Percentiles rank a stretch among this genome's conserved stretches.
Conservation (phyloP, 2,888 invertebrate genomes). For the Lasioglossum leucozonium region DNA sequence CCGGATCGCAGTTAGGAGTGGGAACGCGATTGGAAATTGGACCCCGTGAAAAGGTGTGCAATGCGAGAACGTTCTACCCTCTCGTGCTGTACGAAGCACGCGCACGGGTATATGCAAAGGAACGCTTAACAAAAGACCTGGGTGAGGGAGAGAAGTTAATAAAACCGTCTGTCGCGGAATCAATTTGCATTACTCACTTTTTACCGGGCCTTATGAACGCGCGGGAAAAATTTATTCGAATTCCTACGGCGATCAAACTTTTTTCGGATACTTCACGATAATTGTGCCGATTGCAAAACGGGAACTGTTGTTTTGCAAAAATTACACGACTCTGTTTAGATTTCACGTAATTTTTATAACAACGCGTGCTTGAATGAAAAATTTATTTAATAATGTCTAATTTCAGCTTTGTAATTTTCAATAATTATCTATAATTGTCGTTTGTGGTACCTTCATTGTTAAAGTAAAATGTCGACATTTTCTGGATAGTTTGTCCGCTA, state of each 20-base stretch:
- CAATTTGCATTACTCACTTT: background rate
- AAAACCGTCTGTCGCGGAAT: background rate
- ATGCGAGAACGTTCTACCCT: background rate
- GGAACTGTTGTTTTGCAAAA: too few species aligned
- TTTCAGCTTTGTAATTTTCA: too few species aligned
- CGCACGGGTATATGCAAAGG: background rate
- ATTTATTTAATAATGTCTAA: too few species aligned
- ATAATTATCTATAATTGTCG: too few species aligned
- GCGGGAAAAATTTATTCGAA: background rate
- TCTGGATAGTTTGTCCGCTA: too few species aligned
- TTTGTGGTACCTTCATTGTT: too few species aligned
- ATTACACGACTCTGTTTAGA: too few species aligned
- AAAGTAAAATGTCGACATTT: too few species aligned
- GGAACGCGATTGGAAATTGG: constrained; percentile 47
- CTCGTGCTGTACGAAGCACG: background rate
- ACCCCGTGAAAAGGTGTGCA: constrained; percentile 13
- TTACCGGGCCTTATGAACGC: background rate
- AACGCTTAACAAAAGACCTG: constrained; percentile 6
- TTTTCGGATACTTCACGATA: background rate
- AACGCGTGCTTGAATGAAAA: too few species aligned
- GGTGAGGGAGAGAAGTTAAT: background rate
- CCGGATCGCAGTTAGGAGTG: constrained; percentile 39
- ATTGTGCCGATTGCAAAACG: too few species aligned
- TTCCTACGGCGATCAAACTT: background rate
- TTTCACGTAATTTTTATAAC: too few species aligned